Evolutionary conservation across 2,113 vertebrate species (phyloP), one percentile per base, ranked within the genome.

Genomic region (Salvelinus fontinalis): DNA sequence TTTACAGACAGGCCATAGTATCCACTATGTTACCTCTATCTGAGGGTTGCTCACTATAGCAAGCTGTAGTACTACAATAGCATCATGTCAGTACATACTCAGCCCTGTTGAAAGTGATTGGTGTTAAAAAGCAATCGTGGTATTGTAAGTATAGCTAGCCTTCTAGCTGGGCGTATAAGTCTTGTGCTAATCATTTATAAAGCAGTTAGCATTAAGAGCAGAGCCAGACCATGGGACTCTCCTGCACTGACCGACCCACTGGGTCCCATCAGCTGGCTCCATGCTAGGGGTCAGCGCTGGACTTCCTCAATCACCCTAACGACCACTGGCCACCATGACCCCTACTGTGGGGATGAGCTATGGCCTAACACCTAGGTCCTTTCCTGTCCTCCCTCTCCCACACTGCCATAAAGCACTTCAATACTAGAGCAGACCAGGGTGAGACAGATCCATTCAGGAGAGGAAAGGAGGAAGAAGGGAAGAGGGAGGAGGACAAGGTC

Each of bases 391-490:
- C 81, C 74, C 74, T n/a, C 66, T 84, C 80, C 77, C 76, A 75
- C 77, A 59, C 79, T 73, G 79, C 81, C 76, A 82, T 86, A 89
- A 88, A 89, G 78, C 77, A 83, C 87, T 84, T 86, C 78, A 89
- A 86, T 85, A 83, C 77, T 75, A 75, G 74, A 20, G 16, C 71
- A 20, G 18, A 75, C 73, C 75, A 71, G 62, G 68, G 48, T 79
- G 79, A 83, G 78, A 79, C 78, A 75, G 78, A 77, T 39, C 76
- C 77, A 79, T 82, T 85, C 84, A 78, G 64, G 79, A 81, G 81
- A 11, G 34, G 18, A n/a, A 29, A 22, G 12, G 67, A 71, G 79
- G 75, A 54, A 76, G 80, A 75, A 81, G 59, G 39, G 8, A 70
- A 57, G 79, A 31, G 76, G 77, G 22, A 64, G 70, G 39, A 16